Base-by-base conservation (phyloP, 2,113 vertebrate genomes). In the Cyphomyrus discorhynchus region DNA sequence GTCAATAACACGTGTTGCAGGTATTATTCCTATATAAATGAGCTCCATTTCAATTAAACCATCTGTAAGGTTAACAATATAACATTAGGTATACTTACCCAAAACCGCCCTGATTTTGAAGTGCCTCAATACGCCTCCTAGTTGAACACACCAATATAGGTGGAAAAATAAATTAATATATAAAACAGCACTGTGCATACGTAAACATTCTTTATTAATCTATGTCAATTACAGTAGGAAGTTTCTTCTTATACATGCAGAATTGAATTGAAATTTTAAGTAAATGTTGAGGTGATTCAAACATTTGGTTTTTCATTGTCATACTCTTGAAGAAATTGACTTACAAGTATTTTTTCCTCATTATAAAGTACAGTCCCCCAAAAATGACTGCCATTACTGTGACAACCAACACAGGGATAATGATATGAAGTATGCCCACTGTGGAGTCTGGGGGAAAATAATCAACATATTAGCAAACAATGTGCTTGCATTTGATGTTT, bases 281-380 rank as follows among this genome's bases (percentile, higher is more conserved):
- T 80, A 1, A 53, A 53, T 53, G 17, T 4, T 53, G 52, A 53
- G 15, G 17, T 19, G 17, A 35, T 80, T 31, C 8, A 80, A 42
- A 31, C 35, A 27, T n/a, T 80, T 42, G 27, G 17, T 42, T 42
- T 80, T 15, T 80, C 74, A 39, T n/a, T 80, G 13, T 80, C 74
- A 42, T 42, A 1, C 10, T 39, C n/a, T 47, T 42, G 58, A 9
- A 17, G 58, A 9, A 21, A 19, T 50, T 8, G 17, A 92, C 94
- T 93, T 84, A 96, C 95, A 92, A 95, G 92, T 96, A 95, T 90
- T 91, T 95, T 90, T 93, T 95, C 19, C 46, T 45, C 90, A 95
- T 90, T 0, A 94, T 24, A 88, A 94, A 84, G 89, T 93, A 94
- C 46, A 94, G 0, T 0, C 80, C 80, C 91, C 91, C 91, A 89